These are phyloP conservation scores for Chrysocyon brachyurus DNA, from an alignment of 2,797 vertebrate genomes.

Conservation along the genomic window DNA sequence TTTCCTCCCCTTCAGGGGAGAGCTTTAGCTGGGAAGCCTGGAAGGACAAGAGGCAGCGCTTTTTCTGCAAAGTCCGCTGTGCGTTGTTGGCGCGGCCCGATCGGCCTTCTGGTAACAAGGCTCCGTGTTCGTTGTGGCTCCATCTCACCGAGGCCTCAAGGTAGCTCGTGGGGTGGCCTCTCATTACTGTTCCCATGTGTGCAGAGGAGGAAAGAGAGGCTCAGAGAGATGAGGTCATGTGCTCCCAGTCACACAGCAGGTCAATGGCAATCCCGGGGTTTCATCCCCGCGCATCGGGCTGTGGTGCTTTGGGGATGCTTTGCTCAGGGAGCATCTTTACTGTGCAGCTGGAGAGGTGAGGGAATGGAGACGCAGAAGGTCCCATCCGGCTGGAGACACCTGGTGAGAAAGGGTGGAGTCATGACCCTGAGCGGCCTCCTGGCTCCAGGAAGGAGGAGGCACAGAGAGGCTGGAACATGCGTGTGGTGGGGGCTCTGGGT, in stretches of 20 bases:
- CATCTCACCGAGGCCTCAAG: not conserved
- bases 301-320: not conserved
- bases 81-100: fast-evolving
- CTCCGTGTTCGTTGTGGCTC: fast-evolving
- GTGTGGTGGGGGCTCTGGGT: fast-evolving
- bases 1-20: too few species aligned
- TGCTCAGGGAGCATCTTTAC: fast-evolving
- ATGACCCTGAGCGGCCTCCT: not conserved
- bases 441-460: not conserved
- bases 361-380: not conserved
- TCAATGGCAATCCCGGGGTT: not conserved
- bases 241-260: not conserved
- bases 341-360: not conserved
- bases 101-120: fast-evolving
- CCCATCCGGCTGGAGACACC: too few species aligned
- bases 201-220: not conserved
- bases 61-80: not conserved
- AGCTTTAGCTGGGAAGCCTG: not conserved
- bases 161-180: not conserved
- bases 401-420: not conserved
- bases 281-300: fast-evolving
- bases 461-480: fast-evolving
- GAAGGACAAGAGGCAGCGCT: fast-evolving
- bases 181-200: too few species aligned
- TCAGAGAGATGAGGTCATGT: not conserved